Evolutionary conservation across 2,113 vertebrate species (phyloP), one percentile per base, ranked within the genome.

Genomic region (Lepisosteus oculatus): DNA sequence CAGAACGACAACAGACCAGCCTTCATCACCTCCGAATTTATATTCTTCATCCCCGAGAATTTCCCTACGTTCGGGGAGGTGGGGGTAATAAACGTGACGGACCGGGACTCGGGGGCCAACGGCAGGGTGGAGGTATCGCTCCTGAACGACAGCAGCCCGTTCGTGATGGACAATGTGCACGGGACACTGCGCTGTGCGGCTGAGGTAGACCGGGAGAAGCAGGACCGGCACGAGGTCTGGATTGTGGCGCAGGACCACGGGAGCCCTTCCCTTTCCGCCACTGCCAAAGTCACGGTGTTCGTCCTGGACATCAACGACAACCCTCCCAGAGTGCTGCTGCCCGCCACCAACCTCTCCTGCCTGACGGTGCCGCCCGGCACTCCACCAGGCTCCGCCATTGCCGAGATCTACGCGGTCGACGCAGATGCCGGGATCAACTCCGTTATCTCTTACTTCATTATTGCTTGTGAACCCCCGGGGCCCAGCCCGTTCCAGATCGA

Each of bases 221-320:
- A 83, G 13, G 87, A 89, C 61, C 80, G 63, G 61, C 88, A 89
- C 67, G 89, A 91, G 67, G 74, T 92, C 43, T 76, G 79, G 67
- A 76, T 92, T 59, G 55, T 84, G 69, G 91, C 88, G 6, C 65
- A 72, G 0, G 90, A 93, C 55, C 73, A 81, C 0, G 90, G 90
- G 0, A 76, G 67, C 42, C 86, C 85, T 0, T 56, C 78, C 44
- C 77, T 88, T 65, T 88, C 87, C 1, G 80, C 90, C 67, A 80
- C 74, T 12, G 86, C 84, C 72, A 86, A 76, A 72, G 83, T 93
- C 2, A 91, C 86, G 0, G 65, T 92, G 72, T 91, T 89, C 74
- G 82, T 93, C 41, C 86, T 90, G 74, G 91, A 93, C 72, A 72
- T 91, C 76, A 93, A 93, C 71, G 91, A 93, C 84, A 93, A 93